Evolutionary conservation across 1,140 invertebrate species (phyloP).

Genomic region (Drosophila tropicalis): DNA sequence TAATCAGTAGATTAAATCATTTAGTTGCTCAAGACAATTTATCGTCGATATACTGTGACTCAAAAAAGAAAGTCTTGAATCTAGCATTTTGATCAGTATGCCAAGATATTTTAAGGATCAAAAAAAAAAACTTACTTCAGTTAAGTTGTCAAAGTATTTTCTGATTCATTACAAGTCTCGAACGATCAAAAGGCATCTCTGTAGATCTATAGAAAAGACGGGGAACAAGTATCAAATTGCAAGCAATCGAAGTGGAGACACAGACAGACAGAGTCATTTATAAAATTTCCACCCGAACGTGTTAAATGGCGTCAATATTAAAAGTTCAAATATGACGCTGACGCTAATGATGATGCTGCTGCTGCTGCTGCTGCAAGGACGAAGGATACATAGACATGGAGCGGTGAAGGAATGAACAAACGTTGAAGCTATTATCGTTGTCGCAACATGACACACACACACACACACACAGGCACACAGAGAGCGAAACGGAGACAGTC

Average conservation of each 20-base stretch:
- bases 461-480: slow-evolving; percentile 29
- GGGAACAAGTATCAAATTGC: background rate
- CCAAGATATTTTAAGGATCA: too few species aligned
- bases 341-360: slow-evolving; percentile 86
- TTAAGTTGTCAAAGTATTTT: too few species aligned
- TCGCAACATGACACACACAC: slow-evolving; percentile 90
- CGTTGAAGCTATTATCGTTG: slow-evolving; percentile 93
- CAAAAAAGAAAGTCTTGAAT: too few species aligned
- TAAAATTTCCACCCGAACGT: slow-evolving; percentile 92
- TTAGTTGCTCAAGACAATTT: too few species aligned
- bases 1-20: too few species aligned
- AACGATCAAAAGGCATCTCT: too few species aligned
- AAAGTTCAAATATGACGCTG: slow-evolving; percentile 86
- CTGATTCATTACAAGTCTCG: too few species aligned
- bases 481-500: slow-evolving; percentile 12
- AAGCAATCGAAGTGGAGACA: slow-evolving; percentile 27
- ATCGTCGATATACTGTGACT: too few species aligned
- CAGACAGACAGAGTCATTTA: slow-evolving; percentile 72
- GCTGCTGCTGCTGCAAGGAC: slow-evolving; percentile 92
- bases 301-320: slow-evolving; percentile 90
- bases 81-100: too few species aligned
- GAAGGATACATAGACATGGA: slow-evolving; percentile 92
- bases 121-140: too few species aligned
- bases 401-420: slow-evolving; percentile 91
- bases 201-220: too few species aligned